Base-by-base conservation (phyloP, 2,888 invertebrate genomes). In the Stratiomys singularior region DNA sequence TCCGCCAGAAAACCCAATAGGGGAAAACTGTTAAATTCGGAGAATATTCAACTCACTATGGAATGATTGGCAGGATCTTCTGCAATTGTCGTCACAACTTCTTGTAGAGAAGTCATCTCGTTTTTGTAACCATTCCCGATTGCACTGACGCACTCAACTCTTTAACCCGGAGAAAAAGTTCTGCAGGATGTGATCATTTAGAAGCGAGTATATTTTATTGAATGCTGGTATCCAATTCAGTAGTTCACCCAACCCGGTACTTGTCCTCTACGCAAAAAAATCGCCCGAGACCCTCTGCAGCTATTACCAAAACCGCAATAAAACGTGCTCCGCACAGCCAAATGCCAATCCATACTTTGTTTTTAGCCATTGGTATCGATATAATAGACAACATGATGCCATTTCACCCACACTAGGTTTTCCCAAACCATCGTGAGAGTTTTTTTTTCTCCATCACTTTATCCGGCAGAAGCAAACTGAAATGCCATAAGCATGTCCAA, bases 371-470 rank as follows among this genome's bases (percentile, higher is more conserved):
- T 67, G 21, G 21, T 44, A 52, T 37, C 27, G 60, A 23, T 58
- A 9, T 15, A 60, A 74, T 58, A 74, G 74, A 74, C 74, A 60
- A 37, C 60, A 60, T 74, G 74, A 74, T 58, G 74, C 74, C 74
- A 74, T 74, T 74, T 60, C 60, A 37, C 74, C 74, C 30, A 74
- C 74, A 23, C 46, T 37, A 11, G 74, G 74, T 74, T 74, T 74
- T 74, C 58, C 74, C 74, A 18, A 28, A 21, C 21, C 15, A 44
- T 4, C 60, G 74, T 74, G 74, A 74, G 74, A 74, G 15, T 37
- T 74, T 44, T 74, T n/a, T 74, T 74, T 60, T 30, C 13, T 37
- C 37, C 37, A 52, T 13, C 52, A n/a, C n/a, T 13, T 58, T 23
- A 23, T 23, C 58, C 52, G 56, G 9, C 15, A 74, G 5, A 11